Percentiles rank a stretch among this genome's conserved stretches.
phyloP scores from a whole-genome alignment of 2,888 invertebrate genomes.

The Embidobia sp. region DNA sequence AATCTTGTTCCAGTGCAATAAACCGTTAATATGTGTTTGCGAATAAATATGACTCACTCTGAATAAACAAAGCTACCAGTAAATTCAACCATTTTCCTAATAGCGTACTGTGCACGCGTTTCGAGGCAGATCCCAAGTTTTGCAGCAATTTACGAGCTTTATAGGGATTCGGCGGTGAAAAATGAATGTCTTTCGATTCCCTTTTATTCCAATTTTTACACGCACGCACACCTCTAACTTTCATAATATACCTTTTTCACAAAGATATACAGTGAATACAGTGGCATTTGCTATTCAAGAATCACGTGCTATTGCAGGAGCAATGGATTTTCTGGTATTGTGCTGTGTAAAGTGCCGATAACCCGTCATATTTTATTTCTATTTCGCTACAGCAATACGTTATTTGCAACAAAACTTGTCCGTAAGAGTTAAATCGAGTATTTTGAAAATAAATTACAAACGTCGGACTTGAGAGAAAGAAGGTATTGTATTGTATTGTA shows the following conservation, averaged over 20 bases:
- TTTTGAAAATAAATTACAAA: too few relatives aligned
- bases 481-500: too few relatives aligned
- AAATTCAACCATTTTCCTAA: constrained; percentile 41
- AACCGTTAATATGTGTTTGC: not conserved
- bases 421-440: too few relatives aligned
- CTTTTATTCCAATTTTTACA: constrained; percentile 46
- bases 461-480: too few relatives aligned
- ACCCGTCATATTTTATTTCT: constrained; percentile 17
- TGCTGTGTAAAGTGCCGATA: constrained; percentile 19
- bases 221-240: constrained; percentile 20
- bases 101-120: not conserved
- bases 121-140: not conserved
- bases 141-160: constrained; percentile 33
- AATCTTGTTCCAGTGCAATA: not conserved
- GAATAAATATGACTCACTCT: constrained; percentile 14
- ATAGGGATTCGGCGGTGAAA: constrained; percentile 36
- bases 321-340: constrained; percentile 27
- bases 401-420: too few relatives aligned
- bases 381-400: too few relatives aligned
- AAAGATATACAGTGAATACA: constrained; percentile 30
- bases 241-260: constrained; percentile 37
- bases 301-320: constrained; percentile 31
- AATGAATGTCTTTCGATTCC: constrained; percentile 46
- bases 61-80: constrained; percentile 37
- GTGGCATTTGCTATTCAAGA: constrained; percentile 33